A percentile compares a stretch with the other conserved stretches of the same genome.
These are phyloP conservation scores for Magallana gigas DNA, from an alignment of 1,140 invertebrate genomes.

Conservation along the genomic window DNA sequence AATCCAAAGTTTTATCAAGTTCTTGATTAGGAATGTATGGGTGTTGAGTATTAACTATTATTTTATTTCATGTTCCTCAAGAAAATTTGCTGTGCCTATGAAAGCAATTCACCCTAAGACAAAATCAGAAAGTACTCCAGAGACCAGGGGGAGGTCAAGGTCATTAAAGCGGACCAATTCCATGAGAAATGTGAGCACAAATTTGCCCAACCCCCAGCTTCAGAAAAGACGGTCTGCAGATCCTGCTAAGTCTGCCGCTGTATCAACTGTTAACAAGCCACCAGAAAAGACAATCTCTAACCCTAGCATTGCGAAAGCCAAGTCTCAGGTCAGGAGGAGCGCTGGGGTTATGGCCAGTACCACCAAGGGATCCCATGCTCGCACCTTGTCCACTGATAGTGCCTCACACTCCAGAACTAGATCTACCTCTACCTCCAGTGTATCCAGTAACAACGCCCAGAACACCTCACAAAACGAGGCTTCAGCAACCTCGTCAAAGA, in stretches of 20 bases:
- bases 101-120: background rate
- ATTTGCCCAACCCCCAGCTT: background rate
- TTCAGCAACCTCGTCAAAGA: conserved; percentile 44
- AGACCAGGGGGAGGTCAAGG: conserved; percentile 26
- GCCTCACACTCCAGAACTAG: background rate
- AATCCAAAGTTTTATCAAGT: background rate
- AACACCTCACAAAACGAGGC: conserved; percentile 12
- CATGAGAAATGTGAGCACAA: background rate
- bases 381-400: background rate
- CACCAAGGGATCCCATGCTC: background rate
- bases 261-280: background rate
- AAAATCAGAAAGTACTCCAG: conserved; percentile 19
- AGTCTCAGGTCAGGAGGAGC: background rate
- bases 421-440: conserved; percentile 5
- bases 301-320: background rate
- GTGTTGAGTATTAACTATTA: background rate
- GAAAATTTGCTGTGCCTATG: background rate
- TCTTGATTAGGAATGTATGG: too few species aligned
- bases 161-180: conserved; percentile 42
- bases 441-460: background rate
- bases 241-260: background rate
- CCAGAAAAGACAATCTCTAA: conserved; percentile 13
- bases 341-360: background rate
- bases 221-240: conserved; percentile 38
- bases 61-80: background rate